Conservation (phyloP, 2,888 invertebrate species). For the Onthophagus sagittarius region DNA sequence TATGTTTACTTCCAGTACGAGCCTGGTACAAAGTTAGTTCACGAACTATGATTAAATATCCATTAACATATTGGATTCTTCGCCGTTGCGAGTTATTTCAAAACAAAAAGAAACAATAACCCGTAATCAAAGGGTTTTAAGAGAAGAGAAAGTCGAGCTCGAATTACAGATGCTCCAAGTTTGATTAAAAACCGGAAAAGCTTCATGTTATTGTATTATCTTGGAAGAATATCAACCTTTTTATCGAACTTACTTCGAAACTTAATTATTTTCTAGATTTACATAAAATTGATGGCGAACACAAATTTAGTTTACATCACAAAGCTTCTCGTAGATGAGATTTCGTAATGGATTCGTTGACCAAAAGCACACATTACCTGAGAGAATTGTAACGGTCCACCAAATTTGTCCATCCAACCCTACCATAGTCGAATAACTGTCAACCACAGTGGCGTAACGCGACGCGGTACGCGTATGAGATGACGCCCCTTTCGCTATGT, state of each 20-base stretch:
- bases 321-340: not conserved
- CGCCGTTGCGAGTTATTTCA: not conserved
- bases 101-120: not conserved
- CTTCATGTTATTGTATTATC: not conserved
- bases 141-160: not conserved
- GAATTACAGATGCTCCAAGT: not conserved
- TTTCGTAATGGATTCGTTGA: not conserved
- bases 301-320: not conserved
- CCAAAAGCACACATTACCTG: not conserved
- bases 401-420: not conserved
- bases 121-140: not conserved
- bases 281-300: not conserved
- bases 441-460: conserved; percentile 1
- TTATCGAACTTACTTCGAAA: not conserved
- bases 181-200: not conserved
- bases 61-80: not conserved
- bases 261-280: not conserved
- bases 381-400: not conserved
- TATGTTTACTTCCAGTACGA: not conserved
- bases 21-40: not conserved
- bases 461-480: not conserved
- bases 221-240: not conserved
- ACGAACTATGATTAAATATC: not conserved
- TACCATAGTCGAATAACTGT: not conserved
- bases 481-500: not conserved